Base-by-base conservation (phyloP, 2,113 vertebrate genomes). In the Plestiodon gilberti region DNA sequence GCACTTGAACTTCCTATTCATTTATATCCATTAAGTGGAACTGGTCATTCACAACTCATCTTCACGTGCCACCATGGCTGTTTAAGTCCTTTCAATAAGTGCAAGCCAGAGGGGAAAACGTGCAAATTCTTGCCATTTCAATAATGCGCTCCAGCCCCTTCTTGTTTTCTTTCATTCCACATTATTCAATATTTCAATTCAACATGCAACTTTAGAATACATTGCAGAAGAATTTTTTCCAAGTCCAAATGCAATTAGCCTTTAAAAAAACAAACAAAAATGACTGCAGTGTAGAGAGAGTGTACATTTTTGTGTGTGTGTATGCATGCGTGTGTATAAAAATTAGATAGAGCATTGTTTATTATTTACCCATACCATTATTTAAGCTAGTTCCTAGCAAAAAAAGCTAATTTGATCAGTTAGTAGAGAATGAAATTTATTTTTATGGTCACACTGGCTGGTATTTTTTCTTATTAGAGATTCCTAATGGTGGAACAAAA, bases 171-270 rank as follows among this genome's bases (percentile, higher is more conserved):
- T 89, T 89, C 71, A 89, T 80, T 55, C 65, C 25, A 61, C 30
- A 78, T 90, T 85, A 90, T 40, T 87, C 87, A 81, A 55, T 88
- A 71, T 90, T 91, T 86, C 78, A 69, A 22, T 76, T 77, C 67
- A n/a, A 33, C n/a, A 40, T 76, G 40, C 67, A 82, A 7, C 89
- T 88, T 88, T 83, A 59, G 88, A 86, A 81, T 92, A 73, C 79
- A 91, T 30, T 88, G 75, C 81, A 79, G 43, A 67, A 74, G 52
- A 74, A 64, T 87, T 90, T 91, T 89, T 88, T 84, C 84, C 90
- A 35, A 92, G 17, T 43, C 17, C 64, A 91, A 91, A 91, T 89
- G 81, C 64, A 93, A 90, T 93, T 92, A 92, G 86, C 64, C 55
- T 87, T 89, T 57, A 15, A 15, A 57, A 57, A 57, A 57, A n/a